Percentiles rank a stretch among this genome's conserved stretches.
phyloP scores from a whole-genome alignment of 2,888 invertebrate species.

The Abrostola tripartita region DNA sequence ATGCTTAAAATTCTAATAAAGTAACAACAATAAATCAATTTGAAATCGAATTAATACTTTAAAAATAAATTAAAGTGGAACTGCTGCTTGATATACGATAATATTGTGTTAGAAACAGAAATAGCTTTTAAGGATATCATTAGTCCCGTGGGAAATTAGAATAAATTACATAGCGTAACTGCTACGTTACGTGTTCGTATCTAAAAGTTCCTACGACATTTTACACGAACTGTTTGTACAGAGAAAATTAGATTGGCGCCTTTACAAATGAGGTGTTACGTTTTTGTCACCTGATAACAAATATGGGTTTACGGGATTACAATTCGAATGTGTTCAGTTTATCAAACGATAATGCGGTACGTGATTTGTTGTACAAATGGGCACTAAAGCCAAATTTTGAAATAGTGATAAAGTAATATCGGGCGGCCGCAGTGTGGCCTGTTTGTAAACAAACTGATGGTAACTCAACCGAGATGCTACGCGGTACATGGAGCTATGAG shows the following conservation, averaged over 20 bases:
- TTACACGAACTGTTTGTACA: constrained; percentile 33
- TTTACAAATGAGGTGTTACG: constrained; percentile 16
- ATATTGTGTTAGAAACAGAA: constrained; percentile 67
- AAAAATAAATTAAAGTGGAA: constrained; percentile 55
- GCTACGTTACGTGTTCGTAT: constrained; percentile 55
- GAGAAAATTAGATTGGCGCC: constrained; percentile 46
- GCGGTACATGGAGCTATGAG: constrained; percentile 63
- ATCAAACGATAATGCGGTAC: constrained; percentile 32
- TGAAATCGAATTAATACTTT: constrained; percentile 57
- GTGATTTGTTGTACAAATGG: constrained; percentile 14
- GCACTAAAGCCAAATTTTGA: constrained; percentile 23
- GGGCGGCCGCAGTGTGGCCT: constrained; percentile 33
- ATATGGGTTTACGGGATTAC: constrained; percentile 22
- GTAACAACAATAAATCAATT: constrained; percentile 46
- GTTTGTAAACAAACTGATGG: constrained; percentile 77
- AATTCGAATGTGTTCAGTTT: constrained; percentile 26
- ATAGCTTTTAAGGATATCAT: constrained; percentile 79
- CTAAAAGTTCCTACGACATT: constrained; percentile 42
- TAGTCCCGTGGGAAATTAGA: constrained; percentile 83
- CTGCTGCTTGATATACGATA: constrained; percentile 60
- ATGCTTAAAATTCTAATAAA: constrained; percentile 33
- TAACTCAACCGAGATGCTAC: constrained; percentile 53
- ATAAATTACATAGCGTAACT: constrained; percentile 72
- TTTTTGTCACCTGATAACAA: constrained; percentile 35
- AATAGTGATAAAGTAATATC: constrained; percentile 31